A percentile compares a stretch with the other conserved stretches of the same genome.
phyloP scores from a whole-genome alignment of 2,888 invertebrate species.

The Autographa pulchrina region DNA sequence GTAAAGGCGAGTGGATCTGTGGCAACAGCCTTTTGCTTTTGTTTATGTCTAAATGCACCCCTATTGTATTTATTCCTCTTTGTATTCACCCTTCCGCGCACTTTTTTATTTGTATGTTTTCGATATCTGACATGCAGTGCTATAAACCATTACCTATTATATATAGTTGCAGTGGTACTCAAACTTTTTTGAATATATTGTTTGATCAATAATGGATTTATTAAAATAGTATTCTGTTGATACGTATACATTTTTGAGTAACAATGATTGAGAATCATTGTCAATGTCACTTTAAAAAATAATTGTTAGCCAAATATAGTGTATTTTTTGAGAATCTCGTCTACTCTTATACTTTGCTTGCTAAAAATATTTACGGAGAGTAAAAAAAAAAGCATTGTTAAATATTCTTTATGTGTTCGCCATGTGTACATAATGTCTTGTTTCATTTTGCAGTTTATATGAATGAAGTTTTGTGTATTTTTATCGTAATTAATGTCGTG shows the following conservation, averaged over 20 bases:
- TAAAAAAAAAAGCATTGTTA: background rate
- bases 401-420: background rate
- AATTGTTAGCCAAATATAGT: background rate
- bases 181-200: background rate
- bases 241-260: background rate
- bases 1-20: constrained; percentile 79
- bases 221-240: background rate
- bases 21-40: constrained; percentile 42
- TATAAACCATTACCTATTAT: background rate
- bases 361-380: too few species aligned
- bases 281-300: background rate
- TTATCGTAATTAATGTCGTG: constrained; percentile 14
- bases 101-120: background rate
- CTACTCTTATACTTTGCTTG: background rate
- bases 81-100: constrained; percentile 29
- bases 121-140: background rate
- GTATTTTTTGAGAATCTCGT: background rate
- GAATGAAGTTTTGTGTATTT: constrained; percentile 20
- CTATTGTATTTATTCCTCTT: constrained; percentile 25
- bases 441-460: background rate
- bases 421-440: background rate
- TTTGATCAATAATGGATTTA: background rate
- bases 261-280: background rate
- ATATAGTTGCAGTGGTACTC: background rate
- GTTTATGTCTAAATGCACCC: constrained; percentile 54